These are phyloP conservation scores for Anas flavirostris DNA, from an alignment of 2,797 vertebrate genomes.

Conservation along the genomic window DNA sequence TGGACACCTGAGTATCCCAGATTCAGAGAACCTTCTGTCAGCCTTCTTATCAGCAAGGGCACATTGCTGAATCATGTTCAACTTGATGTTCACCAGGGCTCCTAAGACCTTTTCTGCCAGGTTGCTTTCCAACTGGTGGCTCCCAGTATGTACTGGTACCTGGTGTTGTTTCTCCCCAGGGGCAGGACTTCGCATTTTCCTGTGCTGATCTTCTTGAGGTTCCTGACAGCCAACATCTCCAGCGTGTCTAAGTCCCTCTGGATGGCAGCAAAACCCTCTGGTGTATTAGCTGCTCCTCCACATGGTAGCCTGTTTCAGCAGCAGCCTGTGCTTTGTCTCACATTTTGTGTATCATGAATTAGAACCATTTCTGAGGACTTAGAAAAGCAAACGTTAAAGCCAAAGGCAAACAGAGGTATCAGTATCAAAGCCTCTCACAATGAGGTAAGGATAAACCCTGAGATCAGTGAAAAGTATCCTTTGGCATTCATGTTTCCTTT, in stretches of 20 bases:
- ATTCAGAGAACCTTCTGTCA: neutral
- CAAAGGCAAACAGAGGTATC: neutral
- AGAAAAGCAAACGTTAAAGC: neutral
- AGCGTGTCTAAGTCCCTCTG: neutral
- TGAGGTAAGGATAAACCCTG: neutral
- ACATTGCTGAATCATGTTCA: neutral
- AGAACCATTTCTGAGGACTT: neutral
- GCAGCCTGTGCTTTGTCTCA: neutral
- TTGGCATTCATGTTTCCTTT: neutral
- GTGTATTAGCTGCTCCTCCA: neutral
- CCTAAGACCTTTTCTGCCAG: neutral
- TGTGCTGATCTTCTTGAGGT: neutral
- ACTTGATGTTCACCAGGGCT: neutral
- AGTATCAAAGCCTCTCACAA: neutral
- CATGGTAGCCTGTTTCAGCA: neutral
- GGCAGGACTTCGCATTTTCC: neutral
- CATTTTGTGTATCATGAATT: neutral
- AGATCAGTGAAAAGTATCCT: neutral
- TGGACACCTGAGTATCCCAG: neutral
- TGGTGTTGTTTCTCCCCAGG: neutral
- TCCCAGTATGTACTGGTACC: neutral
- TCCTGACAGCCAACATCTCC: neutral
- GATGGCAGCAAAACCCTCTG: neutral
- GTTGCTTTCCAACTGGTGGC: neutral
- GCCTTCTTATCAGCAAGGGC: neutral